A percentile compares a stretch with the other conserved stretches of the same genome.
phyloP scores from a whole-genome alignment of 2,888 invertebrate species.

The Agriopis marginaria region DNA sequence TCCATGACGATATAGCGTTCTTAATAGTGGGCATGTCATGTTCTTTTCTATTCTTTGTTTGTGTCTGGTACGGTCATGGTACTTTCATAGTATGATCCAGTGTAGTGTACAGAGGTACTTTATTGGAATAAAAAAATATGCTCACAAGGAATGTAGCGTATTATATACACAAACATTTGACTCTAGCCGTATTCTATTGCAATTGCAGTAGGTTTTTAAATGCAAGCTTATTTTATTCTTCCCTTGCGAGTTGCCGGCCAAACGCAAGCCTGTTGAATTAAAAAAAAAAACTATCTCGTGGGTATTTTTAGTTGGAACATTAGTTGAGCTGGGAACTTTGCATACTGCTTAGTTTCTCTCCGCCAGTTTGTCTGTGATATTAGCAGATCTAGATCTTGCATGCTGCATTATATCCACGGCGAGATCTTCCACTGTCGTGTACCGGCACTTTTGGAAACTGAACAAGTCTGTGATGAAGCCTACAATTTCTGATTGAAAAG shows the following conservation, averaged over 20 bases:
- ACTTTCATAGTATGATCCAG: too few species aligned
- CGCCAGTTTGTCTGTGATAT: conserved; percentile 91
- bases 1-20: too few species aligned
- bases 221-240: conserved; percentile 13
- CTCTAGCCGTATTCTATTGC: neutral
- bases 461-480: conserved; percentile 96
- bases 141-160: conserved; percentile 27
- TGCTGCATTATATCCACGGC: conserved; percentile 93
- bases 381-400: conserved; percentile 90
- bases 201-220: conserved; percentile 20
- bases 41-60: too few species aligned
- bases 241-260: neutral
- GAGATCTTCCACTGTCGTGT: conserved; percentile 94
- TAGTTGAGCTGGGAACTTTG: conserved; percentile 7
- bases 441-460: conserved; percentile 94
- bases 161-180: conserved; percentile 8
- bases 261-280: too few species aligned
- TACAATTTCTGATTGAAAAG: conserved; percentile 95
- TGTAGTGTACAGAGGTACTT: neutral
- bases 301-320: conserved; percentile 7
- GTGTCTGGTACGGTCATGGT: too few species aligned
- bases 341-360: conserved; percentile 63
- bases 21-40: too few species aligned
- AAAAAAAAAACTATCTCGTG: neutral
- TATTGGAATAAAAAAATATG: conserved; percentile 7